phyloP scores from a whole-genome alignment of 2,888 invertebrate genomes.

The Azorinus chamasolen region DNA sequence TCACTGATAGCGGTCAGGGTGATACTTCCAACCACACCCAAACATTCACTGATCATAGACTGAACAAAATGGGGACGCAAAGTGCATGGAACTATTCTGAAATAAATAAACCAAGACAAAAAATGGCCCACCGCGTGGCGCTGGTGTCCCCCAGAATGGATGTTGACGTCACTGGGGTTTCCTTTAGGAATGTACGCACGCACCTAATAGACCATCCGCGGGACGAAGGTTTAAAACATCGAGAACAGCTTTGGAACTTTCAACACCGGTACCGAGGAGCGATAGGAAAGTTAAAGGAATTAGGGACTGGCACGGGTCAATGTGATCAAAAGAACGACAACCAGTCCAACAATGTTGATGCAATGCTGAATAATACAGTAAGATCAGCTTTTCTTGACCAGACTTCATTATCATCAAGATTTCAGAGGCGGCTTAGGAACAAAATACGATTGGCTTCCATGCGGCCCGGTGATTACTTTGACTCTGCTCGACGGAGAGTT shows the following conservation, averaged over 20 bases:
- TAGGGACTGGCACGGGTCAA: not conserved
- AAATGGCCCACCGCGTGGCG: conserved; percentile 40
- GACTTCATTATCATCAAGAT: conserved; percentile 42
- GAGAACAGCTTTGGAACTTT: conserved; percentile 64
- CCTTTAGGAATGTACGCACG: conserved; percentile 56
- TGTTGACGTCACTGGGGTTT: conserved; percentile 58
- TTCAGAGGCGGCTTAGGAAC: conserved; percentile 42
- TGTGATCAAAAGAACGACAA: conserved; percentile 8
- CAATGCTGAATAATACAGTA: not conserved
- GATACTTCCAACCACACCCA: no score
- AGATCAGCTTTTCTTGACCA: conserved; percentile 23
- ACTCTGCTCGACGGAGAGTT: conserved; percentile 7
- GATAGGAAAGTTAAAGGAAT: conserved; percentile 31
- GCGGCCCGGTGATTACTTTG: conserved; percentile 27
- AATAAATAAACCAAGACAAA: conserved; percentile 30
- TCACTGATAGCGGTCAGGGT: no score
- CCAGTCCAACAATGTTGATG: not conserved
- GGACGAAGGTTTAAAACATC: conserved; percentile 60
- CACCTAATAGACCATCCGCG: conserved; percentile 63
- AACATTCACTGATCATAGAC: no score
- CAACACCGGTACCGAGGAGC: conserved; percentile 60
- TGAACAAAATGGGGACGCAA: conserved; percentile 40
- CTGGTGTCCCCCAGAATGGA: conserved; percentile 60
- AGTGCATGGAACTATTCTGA: conserved; percentile 47
- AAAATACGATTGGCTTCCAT: conserved; percentile 37